These are phyloP conservation scores for Bellardia pandia DNA, from an alignment of 2,888 invertebrate genomes.

Conservation along the genomic window DNA sequence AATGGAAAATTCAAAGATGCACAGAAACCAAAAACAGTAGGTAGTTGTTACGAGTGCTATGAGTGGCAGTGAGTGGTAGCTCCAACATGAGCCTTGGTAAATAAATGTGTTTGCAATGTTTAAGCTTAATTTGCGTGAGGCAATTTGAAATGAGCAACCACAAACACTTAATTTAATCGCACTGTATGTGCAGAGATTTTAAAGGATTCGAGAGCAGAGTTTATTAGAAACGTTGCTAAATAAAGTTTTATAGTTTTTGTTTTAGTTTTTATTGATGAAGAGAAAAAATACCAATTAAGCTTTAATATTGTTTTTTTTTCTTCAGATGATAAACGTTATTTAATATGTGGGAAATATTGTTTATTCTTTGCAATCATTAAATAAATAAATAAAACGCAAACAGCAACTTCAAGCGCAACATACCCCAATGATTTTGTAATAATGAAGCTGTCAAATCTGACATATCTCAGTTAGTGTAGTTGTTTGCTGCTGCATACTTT, in stretches of 20 bases:
- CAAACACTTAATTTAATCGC: constrained; percentile 76
- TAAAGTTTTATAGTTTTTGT: constrained; percentile 10
- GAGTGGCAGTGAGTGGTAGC: constrained; percentile 26
- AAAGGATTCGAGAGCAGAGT: neutral
- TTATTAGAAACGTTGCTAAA: neutral
- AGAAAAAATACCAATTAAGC: constrained; percentile 36
- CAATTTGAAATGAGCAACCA: constrained; percentile 62
- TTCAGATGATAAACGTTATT: constrained; percentile 15
- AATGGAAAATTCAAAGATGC: constrained; percentile 6
- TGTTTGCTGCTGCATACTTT: constrained; percentile 11
- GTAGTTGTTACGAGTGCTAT: constrained; percentile 39
- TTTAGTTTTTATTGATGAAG: neutral
- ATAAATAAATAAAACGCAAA: constrained; percentile 7
- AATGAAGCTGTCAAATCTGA: constrained; percentile 73
- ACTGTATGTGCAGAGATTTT: constrained; percentile 65
- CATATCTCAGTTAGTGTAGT: constrained; percentile 60
- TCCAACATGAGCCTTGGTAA: neutral
- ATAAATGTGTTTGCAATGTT: constrained; percentile 9
- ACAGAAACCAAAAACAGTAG: neutral
- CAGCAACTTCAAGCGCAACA: constrained; percentile 18
- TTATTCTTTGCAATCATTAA: constrained; percentile 43
- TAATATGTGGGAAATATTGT: constrained; percentile 38
- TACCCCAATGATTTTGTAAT: constrained; percentile 46
- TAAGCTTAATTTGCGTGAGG: constrained; percentile 68
- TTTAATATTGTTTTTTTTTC: neutral